Percentiles rank a stretch among this genome's conserved stretches.
phyloP scores from a whole-genome alignment of 64 coral and sea anemone species.

The Orbicella faveolata region DNA sequence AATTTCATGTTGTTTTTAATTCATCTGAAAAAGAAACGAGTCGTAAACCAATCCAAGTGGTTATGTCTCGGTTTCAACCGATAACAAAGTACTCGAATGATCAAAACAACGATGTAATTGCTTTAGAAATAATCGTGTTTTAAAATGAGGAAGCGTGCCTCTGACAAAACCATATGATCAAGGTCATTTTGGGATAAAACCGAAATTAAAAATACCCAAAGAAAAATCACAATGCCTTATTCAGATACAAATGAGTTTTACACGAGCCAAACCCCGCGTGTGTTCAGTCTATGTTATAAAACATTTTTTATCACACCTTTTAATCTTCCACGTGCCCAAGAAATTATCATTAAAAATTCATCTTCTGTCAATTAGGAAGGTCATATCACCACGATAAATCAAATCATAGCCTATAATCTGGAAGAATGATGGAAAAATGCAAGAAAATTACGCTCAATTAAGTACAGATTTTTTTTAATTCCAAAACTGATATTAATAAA shows the following conservation, averaged over 20 bases:
- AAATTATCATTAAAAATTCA: constrained; percentile 49
- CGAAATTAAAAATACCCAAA: background rate
- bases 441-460: constrained; percentile 13
- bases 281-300: constrained; percentile 7
- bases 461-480: background rate
- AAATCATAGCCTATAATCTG: constrained; percentile 27
- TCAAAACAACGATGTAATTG: background rate
- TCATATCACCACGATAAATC: constrained; percentile 45
- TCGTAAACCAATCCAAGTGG: background rate
- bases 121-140: background rate
- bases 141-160: background rate
- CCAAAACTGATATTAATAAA: background rate
- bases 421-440: background rate
- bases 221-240: background rate
- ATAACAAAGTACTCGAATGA: background rate
- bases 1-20: background rate
- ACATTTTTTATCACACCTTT: background rate
- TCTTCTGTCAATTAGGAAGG: constrained; percentile 36
- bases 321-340: constrained; percentile 36
- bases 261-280: constrained; percentile 34
- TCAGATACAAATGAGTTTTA: constrained; percentile 11
- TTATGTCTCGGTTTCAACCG: background rate
- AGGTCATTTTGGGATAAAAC: background rate
- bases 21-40: background rate
- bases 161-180: background rate